Evolutionary conservation across 2,797 vertebrate species (phyloP).

Genomic region (Tympanoctomys barrerae): DNA sequence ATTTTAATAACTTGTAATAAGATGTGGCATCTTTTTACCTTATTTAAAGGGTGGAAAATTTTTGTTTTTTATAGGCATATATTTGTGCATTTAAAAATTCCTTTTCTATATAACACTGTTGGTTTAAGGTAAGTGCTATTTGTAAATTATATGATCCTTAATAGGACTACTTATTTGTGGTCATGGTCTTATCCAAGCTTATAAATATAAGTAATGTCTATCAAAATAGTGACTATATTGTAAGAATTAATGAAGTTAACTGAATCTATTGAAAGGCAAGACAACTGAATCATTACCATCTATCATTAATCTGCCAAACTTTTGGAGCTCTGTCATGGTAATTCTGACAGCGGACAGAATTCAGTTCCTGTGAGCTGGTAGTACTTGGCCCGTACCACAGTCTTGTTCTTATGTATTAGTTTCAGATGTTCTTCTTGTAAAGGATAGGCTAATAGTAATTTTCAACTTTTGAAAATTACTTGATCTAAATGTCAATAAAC

Average conservation of each 20-base stretch:
- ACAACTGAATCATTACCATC: neutral
- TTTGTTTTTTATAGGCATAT: constrained; percentile 36
- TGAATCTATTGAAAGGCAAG: constrained; percentile 31
- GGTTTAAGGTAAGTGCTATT: constrained; percentile 41
- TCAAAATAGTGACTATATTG: neutral
- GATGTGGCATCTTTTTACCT: neutral
- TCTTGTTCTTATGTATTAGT: neutral
- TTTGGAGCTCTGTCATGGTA: neutral
- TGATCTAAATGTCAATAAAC: constrained; percentile 29
- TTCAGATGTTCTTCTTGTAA: neutral
- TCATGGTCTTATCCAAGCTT: constrained; percentile 32
- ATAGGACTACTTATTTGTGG: constrained; percentile 38
- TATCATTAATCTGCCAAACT: neutral
- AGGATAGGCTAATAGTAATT: neutral
- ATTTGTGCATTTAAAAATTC: constrained; percentile 48
- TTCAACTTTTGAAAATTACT: neutral
- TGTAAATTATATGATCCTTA: neutral
- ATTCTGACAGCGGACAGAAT: neutral
- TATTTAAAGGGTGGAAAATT: constrained; percentile 29
- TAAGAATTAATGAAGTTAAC: neutral
- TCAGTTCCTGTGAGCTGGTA: neutral
- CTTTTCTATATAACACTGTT: constrained; percentile 23
- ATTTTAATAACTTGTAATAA: constrained; percentile 39
- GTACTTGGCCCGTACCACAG: neutral
- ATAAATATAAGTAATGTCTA: neutral